phyloP scores from a whole-genome alignment of 2,797 vertebrate species.

The Nasua narica region DNA sequence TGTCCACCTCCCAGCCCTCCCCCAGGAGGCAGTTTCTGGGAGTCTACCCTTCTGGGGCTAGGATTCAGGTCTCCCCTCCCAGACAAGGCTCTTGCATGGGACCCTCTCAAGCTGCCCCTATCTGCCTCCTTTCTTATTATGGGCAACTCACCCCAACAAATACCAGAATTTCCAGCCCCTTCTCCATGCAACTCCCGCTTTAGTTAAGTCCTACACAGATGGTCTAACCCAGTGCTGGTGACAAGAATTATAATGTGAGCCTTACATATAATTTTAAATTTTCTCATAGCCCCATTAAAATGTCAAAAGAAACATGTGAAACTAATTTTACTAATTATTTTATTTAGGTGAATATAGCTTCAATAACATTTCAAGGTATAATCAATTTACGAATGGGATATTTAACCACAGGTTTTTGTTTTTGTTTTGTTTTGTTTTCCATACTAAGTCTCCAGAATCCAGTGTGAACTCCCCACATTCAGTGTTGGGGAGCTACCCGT shows the following conservation, averaged over 20 bases:
- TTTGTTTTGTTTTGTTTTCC: neutral
- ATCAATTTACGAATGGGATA: neutral
- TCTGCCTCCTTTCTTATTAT: neutral
- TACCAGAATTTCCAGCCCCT: neutral
- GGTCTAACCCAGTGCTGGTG: neutral
- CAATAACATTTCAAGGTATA: neutral
- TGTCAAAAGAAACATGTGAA: neutral
- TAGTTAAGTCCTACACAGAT: neutral
- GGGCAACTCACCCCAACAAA: neutral
- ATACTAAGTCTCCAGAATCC: neutral
- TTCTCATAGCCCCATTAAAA: neutral
- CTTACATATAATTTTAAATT: neutral
- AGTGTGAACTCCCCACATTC: neutral
- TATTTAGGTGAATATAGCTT: neutral
- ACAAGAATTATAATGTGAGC: neutral
- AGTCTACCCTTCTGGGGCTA: neutral
- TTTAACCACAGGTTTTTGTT: neutral
- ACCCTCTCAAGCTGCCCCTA: neutral
- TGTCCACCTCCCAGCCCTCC: neutral
- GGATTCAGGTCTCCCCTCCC: neutral
- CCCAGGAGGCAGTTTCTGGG: neutral
- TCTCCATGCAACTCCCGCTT: neutral
- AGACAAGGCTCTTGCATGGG: neutral
- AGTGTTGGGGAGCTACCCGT: fast-evolving
- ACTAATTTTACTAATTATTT: neutral